Evolutionary conservation across 2,888 invertebrate genomes (phyloP), one percentile per base, ranked within the genome.

Genomic region (Harpalus rubripes): DNA sequence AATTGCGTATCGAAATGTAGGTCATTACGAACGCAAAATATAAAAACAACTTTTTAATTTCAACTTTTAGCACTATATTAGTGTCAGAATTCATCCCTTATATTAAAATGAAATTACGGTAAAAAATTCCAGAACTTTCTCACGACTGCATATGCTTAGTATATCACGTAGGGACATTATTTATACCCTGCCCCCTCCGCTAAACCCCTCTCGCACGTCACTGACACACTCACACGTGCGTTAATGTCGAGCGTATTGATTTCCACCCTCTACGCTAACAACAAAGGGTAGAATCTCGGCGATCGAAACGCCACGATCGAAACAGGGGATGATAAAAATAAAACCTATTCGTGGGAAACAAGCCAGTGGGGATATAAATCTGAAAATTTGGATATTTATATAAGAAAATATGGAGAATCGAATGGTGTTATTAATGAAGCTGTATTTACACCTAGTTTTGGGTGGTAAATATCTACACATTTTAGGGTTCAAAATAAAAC

Each of bases 241-340:
- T 68, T 68, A 68, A 68, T 68, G 68, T 32, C 39, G n/a, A 39
- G 26, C 18, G 32, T 68, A 68, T 68, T 68, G 68, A 68, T 68
- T 68, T 68, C 68, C 68, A 2, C 26, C 44, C 44, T 1, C 44
- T 12, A 52, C 44, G 44, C 12, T 32, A 32, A 32, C 22, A 22
- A 44, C 44, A 52, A 8, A 12, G 44, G 44, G 12, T 12, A 7
- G 6, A 52, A 2, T 52, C 6, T 52, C 44, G 0, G 2, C 44
- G 44, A 52, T 52, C 44, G 44, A 52, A 52, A 52, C 44, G 7
- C 8, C 1, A 52, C 44, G 44, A 52, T 52, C 44, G 44, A 52
- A 52, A 52, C 4, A 52, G 10, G 5, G 6, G 32, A 32, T 32
- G 32, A 6, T 32, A 32, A 32, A 32, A 32, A 32, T 32, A 32